These are phyloP conservation scores for Dryococelus australis DNA, from an alignment of 2,888 invertebrate genomes.

Conservation along the genomic window DNA sequence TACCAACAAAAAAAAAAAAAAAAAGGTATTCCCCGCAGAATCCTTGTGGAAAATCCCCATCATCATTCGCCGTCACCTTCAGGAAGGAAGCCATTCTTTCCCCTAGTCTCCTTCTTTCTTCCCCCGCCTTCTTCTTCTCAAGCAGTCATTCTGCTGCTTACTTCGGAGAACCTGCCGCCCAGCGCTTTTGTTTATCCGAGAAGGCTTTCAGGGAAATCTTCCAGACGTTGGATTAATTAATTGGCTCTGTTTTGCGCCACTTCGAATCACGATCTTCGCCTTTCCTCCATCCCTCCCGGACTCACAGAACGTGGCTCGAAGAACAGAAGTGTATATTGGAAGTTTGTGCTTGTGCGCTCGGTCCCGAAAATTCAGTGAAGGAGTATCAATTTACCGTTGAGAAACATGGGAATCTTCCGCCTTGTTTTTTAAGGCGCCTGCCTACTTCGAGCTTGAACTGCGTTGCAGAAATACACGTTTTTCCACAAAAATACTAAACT, in stretches of 20 bases:
- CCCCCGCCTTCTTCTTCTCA: background rate
- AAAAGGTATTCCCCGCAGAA: background rate
- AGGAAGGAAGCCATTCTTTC: background rate
- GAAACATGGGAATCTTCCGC: too few relatives aligned
- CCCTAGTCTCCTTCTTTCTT: background rate
- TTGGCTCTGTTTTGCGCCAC: background rate
- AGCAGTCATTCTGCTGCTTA: background rate
- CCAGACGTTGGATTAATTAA: constrained; percentile 2
- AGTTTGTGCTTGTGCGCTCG: background rate
- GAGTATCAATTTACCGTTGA: too few relatives aligned
- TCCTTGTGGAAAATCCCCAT: background rate
- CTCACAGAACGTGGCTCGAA: background rate
- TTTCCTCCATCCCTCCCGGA: background rate
- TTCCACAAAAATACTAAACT: too few relatives aligned
- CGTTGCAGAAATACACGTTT: too few relatives aligned
- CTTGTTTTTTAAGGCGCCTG: too few relatives aligned
- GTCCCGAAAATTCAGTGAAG: too few relatives aligned
- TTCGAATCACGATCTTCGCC: background rate
- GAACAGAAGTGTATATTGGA: background rate
- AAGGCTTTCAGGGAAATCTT: background rate
- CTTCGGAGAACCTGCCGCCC: background rate
- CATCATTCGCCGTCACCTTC: constrained; percentile 10
- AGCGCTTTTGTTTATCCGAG: background rate
- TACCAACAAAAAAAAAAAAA: background rate
- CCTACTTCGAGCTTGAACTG: too few relatives aligned